Evolutionary conservation across 2,888 invertebrate species (phyloP), one percentile per base, ranked within the genome.

Genomic region (Tenthredo mesomela): DNA sequence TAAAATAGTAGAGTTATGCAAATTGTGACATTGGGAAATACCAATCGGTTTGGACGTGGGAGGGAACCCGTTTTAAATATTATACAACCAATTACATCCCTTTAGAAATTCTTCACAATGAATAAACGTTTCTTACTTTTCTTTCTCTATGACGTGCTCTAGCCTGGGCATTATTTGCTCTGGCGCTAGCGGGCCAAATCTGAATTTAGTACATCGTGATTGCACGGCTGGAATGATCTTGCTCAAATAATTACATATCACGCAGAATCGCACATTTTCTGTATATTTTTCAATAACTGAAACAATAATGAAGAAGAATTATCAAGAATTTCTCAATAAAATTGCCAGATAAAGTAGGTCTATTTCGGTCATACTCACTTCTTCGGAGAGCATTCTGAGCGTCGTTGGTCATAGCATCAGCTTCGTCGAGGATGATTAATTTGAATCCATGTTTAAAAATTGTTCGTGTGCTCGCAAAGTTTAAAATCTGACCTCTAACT

Each of bases 331-430:
- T 21, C 84, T 58, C 61, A 84, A 61, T 40, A 6, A n/a, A 78
- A 33, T 43, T 47, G 21, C 43, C 37, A 83, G 50, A 67, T 29
- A 12, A 15, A 65, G 33, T 43, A 40, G 85, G 37, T 50, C 1
- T 2, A 82, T 12, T 65, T 50, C 61, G 4, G 15, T n/a, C n/a
- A 80, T 85, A 94, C 95, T 95, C 94, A 98, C 97, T 98, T 95
- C 98, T 96, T 89, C 99, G 95, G 0, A 99, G 94, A 43, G 99
- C 99, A 95, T 99, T 99, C 93, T 99, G 99, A 0, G 99, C 99
- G 95, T 99, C 99, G 93, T 97, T 97, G 0, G 99, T 99, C 99
- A 99, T 99, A 0, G 99, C 98, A 95, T 99, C 99, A 0, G 99
- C 99, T 95, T 99, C 99, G 95, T 99, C 99, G 33, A 99, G 94